Percentiles rank a stretch among this genome's conserved stretches.
These are phyloP conservation scores for Ormyrus thymus DNA, from an alignment of 2,888 invertebrate species.

Conservation along the genomic window DNA sequence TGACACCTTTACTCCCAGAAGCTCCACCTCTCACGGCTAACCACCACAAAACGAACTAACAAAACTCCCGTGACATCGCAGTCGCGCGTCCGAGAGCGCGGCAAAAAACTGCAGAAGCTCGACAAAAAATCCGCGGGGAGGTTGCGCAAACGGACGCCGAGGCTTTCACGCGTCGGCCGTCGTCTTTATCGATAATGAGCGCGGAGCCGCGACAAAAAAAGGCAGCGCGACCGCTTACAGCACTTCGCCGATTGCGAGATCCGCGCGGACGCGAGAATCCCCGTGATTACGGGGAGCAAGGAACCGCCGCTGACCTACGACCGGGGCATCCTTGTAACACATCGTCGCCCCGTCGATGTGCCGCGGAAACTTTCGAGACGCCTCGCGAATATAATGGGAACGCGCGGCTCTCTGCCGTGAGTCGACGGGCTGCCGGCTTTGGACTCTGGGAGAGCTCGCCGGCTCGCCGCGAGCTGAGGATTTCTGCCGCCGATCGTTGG, in stretches of 20 bases:
- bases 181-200: constrained; percentile 9
- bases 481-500: background rate
- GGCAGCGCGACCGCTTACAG: background rate
- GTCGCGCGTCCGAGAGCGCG: no score
- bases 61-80: no score
- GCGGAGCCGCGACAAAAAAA: no score
- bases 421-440: background rate
- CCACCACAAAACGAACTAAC: no score
- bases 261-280: background rate
- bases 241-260: background rate
- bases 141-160: constrained; percentile 4
- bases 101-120: no score
- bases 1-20: no score
- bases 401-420: background rate
- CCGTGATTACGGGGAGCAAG: background rate
- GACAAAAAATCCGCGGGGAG: background rate
- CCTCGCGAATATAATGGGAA: no score
- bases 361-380: constrained; percentile 56
- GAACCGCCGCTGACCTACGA: constrained; percentile 2
- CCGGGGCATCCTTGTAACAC: constrained; percentile 66
- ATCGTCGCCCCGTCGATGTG: constrained; percentile 49
- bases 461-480: background rate
- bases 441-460: background rate
- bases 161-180: constrained; percentile 11
- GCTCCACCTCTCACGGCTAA: no score